Conservation (phyloP, 1,140 invertebrate species). For the Pseudobourletiella spinata region DNA sequence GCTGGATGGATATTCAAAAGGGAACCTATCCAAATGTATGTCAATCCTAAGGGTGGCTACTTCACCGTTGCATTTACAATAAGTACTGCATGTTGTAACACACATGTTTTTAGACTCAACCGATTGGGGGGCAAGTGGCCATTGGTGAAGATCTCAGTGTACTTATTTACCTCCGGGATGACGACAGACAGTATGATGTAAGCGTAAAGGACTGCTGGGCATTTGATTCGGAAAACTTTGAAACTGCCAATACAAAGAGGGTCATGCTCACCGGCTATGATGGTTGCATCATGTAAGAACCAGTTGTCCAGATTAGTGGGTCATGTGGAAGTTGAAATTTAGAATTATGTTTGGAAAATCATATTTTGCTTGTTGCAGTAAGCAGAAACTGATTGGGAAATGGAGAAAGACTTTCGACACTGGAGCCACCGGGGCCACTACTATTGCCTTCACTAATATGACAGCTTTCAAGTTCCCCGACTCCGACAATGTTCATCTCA, state of each 20-base stretch:
- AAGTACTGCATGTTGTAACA: too few species aligned
- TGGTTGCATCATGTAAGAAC: slow-evolving; percentile 55
- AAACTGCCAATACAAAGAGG: slow-evolving; percentile 49
- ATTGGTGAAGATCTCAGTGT: slow-evolving; percentile 61
- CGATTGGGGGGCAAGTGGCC: slow-evolving; percentile 53
- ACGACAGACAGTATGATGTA: slow-evolving; percentile 54
- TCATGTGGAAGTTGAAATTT: too few species aligned
- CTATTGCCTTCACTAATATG: slow-evolving; percentile 57
- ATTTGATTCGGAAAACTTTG: slow-evolving; percentile 56
- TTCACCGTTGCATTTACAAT: too few species aligned
- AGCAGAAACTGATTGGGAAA: slow-evolving; percentile 55
- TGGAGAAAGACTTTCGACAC: slow-evolving; percentile 54
- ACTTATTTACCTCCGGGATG: slow-evolving; percentile 58
- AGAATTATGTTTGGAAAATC: neutral
- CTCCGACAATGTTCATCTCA: slow-evolving; percentile 58
- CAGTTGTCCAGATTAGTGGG: too few species aligned
- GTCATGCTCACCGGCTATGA: slow-evolving; percentile 55
- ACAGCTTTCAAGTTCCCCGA: slow-evolving; percentile 65
- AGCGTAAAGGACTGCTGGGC: slow-evolving; percentile 63
- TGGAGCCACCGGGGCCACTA: slow-evolving; percentile 50
- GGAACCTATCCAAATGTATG: slow-evolving; percentile 59
- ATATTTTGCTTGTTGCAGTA: slow-evolving; percentile 43
- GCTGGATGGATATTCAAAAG: slow-evolving; percentile 67
- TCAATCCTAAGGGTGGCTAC: too few species aligned
- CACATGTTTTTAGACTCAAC: slow-evolving; percentile 48